A percentile compares a stretch with the other conserved stretches of the same genome.
These are phyloP conservation scores for Nemoura dubitans DNA, from an alignment of 2,888 invertebrate genomes.

Conservation along the genomic window DNA sequence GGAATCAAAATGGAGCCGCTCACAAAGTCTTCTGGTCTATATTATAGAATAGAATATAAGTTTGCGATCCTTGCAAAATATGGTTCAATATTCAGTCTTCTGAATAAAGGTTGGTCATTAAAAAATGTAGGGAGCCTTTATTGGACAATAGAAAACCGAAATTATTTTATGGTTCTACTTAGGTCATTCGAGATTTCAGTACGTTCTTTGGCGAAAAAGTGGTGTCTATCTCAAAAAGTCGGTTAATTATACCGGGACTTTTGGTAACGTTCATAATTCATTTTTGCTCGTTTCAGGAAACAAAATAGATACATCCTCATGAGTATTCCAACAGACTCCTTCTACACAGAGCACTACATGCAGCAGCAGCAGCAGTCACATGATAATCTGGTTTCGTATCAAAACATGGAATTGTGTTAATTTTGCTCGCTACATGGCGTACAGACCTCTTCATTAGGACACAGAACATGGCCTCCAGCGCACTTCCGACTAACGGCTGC, in stretches of 20 bases:
- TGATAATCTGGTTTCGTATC: not conserved
- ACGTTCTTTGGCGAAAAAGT: not conserved
- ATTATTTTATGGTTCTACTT: not conserved
- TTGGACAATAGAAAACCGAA: not conserved
- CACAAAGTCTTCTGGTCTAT: not conserved
- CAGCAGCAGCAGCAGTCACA: not conserved
- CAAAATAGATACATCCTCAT: conserved; percentile 9
- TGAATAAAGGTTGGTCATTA: not conserved
- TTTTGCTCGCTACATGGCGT: conserved; percentile 15
- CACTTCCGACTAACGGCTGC: not conserved
- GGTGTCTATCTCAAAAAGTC: not conserved
- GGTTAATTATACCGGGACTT: not conserved
- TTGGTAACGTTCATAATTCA: not conserved
- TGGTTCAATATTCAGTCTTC: not conserved
- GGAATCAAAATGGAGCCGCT: not conserved
- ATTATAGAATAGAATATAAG: too few relatives aligned
- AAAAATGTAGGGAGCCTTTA: not conserved
- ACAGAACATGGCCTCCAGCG: conserved; percentile 20
- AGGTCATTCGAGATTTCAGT: not conserved
- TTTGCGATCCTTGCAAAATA: not conserved
- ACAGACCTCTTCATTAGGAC: conserved; percentile 20
- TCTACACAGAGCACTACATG: not conserved
- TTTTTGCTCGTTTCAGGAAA: conserved; percentile 7
- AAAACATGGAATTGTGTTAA: conserved; percentile 20
- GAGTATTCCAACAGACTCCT: not conserved